Evolutionary conservation across 30 jellyfish, hydroid and myxozoan genomes (phyloP).

Genomic region (Chironex yamaguchii): DNA sequence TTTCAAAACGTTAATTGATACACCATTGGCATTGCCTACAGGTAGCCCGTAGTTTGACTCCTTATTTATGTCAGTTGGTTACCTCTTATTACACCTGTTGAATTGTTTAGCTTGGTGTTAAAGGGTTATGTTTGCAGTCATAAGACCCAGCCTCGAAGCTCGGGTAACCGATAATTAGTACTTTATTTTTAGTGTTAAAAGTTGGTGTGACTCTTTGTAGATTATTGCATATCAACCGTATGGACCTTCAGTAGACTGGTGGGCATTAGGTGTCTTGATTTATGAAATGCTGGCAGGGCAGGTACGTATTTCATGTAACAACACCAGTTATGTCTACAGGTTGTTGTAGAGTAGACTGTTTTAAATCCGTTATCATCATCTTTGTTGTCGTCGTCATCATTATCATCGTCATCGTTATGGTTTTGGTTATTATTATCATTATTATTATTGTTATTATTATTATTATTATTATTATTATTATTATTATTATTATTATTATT

Average conservation of each 20-base stretch:
- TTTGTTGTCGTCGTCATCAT: conserved; percentile 81
- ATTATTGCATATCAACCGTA: conserved; percentile 98
- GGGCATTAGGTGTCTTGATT: conserved; percentile 99
- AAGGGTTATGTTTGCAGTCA: too few relatives aligned
- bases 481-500: too few relatives aligned
- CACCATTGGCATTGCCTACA: too few relatives aligned
- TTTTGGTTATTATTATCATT: too few relatives aligned
- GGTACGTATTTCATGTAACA: conserved; percentile 50
- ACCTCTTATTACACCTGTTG: neutral
- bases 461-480: neutral
- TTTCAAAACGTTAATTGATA: too few relatives aligned
- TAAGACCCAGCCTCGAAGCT: too few relatives aligned
- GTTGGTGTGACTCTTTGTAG: conserved; percentile 68
- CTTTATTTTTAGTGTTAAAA: too few relatives aligned
- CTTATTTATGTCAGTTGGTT: neutral
- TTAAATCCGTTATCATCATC: conserved; percentile 92
- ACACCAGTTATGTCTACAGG: neutral
- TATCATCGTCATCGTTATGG: too few relatives aligned
- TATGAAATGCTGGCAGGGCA: conserved; percentile 99
- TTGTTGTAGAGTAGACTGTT: conserved; percentile 93
- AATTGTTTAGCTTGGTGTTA: too few relatives aligned
- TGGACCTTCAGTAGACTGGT: conserved; percentile 97
- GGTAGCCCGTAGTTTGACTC: neutral
- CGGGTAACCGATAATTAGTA: too few relatives aligned
- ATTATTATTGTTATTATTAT: neutral